Evolutionary conservation across 2,888 invertebrate species (phyloP), one percentile per base, ranked within the genome.

Genomic region (Pheosia gnoma): DNA sequence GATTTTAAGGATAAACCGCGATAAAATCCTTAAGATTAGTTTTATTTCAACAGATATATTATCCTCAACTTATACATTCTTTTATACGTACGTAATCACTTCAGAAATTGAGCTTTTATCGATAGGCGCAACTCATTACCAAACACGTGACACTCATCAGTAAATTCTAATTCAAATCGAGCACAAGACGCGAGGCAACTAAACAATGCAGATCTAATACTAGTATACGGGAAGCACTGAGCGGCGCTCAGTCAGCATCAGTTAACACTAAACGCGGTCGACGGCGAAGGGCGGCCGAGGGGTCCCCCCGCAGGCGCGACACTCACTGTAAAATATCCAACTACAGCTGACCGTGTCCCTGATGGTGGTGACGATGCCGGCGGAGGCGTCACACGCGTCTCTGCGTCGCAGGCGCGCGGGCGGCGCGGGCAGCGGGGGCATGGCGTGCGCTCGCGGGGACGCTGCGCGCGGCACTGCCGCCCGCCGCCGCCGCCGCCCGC

Each of bases 291-390:
- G 79, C 74, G 70, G 70, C 68, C 63, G 61, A 66, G 73, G 68
- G 63, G 71, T 73, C 68, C 71, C 72, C 68, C 71, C 72, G 75
- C 70, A 69, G 67, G 65, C 70, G 72, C 68, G 70, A 90, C 90
- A 93, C 94, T 95, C 96, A 95, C 96, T 96, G 92, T 96, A 96
- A 87, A 96, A 95, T 91, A 96, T 96, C 96, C 96, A 96, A 94
- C 95, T 96, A 89, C 96, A 95, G 92, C 95, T 96, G 89, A 96
- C 94, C 74, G 91, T 95, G 91, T 96, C 95, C 84, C 95, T 95
- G 87, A 95, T 88, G 84, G 95, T 94, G 85, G 94, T 94, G 88
- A 95, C 94, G 85, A 95, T 89, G 82, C 91, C 93, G 77, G 95
- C 93, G 77, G 95, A 90, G 77, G 95, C 94, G 85, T 94, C 94